Base-by-base conservation (phyloP, 2,113 vertebrate species). In the Tragulus kanchil region DNA sequence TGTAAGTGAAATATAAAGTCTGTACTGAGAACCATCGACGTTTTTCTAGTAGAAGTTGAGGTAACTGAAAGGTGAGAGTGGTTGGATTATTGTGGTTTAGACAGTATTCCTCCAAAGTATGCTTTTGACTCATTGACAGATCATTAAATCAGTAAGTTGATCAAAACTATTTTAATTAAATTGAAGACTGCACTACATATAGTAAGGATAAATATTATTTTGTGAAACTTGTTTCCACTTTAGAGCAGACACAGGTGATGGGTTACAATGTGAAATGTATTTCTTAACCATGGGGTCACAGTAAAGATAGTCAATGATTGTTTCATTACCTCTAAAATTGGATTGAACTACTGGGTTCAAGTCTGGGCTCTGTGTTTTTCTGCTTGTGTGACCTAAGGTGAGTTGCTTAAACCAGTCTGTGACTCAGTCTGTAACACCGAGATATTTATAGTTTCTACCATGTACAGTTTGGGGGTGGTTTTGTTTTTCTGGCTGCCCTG, bases 81-180 rank as follows among this genome's bases (percentile, higher is more conserved):
- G 25, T 62, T 85, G 48, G 62, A 42, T 71, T 79, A 25, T 83
- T 88, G n/a, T 83, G 56, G 61, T 19, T 86, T 75, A 75, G 16
- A 71, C n/a, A 50, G 6, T 73, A 9, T 16, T 69, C 77, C 86
- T 90, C 56, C 65, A 86, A 59, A 90, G 78, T 86, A 52, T 28
- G 26, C 15, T 90, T 95, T 86, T 82, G 15, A 79, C 64, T 52
- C 28, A 59, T 42, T 71, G 19, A 67, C 78, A 67, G 25, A 15
- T 64, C 56, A 75, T 81, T 81, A 81, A 89, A 42, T 89, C 52
- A 84, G 8, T 85, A 77, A 79, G 14, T 85, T 77, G n/a, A 23
- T 90, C 28, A 61, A 85, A 93, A 71, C 21, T 78, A 84, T 94
- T 93, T 56, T 52, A 84, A 79, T 62, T 62, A 54, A 92, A 92